Evolutionary conservation across 2,797 vertebrate genomes (phyloP), one percentile per base, ranked within the genome.

Genomic region (Cyprinodon diabolis): DNA sequence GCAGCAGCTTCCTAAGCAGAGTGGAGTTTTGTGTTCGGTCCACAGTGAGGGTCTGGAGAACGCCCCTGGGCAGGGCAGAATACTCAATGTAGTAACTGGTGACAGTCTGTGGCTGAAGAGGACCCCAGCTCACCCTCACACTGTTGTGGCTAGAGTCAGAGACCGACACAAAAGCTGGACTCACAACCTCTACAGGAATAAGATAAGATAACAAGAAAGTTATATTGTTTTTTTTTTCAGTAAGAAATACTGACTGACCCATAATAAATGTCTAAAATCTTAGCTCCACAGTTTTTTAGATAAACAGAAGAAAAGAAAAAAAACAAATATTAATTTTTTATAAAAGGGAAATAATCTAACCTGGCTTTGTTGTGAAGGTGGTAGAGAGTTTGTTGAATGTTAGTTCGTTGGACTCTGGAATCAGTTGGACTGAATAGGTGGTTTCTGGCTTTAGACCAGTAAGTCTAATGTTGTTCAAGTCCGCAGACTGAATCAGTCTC

Each of bases 61-160:
- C 84, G 8, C 96, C 96, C n/a, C 94, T 88, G 0, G 95, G 94
- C 43, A 99, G 90, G 0, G 96, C 92, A 0, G 96, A 96, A 0
- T 97, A 96, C 65, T 98, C 96, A 11, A 99, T 81, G 72, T 91
- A 90, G 71, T 97, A 98, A 76, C 91, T 70, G 0, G 82, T 68
- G 80, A 97, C 93, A 0, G 77, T 87, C 13, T 90, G 93, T 0
- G 93, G 94, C 1, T 91, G 95, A 0, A 90, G 86, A 0, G 97
- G 98, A 66, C 95, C 95, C 98, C 98, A 99, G 57, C 95, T 97
- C 62, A 99, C 95, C 0, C 94, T 95, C 60, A 98, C 92, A 65
- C 97, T 97, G 91, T 68, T 94, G 0, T 91, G 79, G 0, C 91
- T 90, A 0, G 94, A 93, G 11, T 99, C 96, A 0, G 98, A 97